These are phyloP conservation scores for Embidobia sp. DNA, from an alignment of 2,888 invertebrate species.

Conservation along the genomic window DNA sequence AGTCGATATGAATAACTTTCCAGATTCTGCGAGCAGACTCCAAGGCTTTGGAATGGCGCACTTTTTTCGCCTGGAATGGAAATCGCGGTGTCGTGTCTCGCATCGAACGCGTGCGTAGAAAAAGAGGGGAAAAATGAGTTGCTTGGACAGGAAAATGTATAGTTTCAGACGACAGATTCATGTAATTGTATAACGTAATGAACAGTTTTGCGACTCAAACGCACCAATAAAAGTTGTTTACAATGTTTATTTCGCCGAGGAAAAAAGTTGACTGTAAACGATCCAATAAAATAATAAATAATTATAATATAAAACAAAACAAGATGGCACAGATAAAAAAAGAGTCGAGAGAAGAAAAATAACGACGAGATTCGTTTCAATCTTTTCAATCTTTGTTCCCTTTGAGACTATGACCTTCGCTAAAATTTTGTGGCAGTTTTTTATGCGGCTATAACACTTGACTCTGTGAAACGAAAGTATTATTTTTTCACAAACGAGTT, in stretches of 20 bases:
- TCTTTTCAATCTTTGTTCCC: neutral
- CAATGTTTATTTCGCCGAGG: neutral
- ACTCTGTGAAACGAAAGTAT: too few species aligned
- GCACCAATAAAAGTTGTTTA: neutral
- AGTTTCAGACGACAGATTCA: slow-evolving; percentile 9
- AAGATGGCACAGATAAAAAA: neutral
- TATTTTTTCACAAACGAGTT: too few species aligned
- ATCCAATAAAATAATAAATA: too few species aligned
- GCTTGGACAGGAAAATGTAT: slow-evolving; percentile 27
- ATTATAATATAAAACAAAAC: too few species aligned
- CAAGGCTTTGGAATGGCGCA: slow-evolving; percentile 39
- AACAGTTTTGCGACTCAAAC: slow-evolving; percentile 1
- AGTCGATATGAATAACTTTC: slow-evolving; percentile 56
- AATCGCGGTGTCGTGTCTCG: slow-evolving; percentile 39
- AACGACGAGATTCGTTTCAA: neutral
- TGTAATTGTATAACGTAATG: slow-evolving; percentile 25
- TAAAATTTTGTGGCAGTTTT: too few species aligned
- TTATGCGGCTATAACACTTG: too few species aligned
- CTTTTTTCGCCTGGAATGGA: slow-evolving; percentile 30
- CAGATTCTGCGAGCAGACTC: slow-evolving; percentile 31
- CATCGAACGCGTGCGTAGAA: slow-evolving; percentile 7
- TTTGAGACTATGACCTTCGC: neutral
- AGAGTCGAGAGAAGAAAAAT: neutral
- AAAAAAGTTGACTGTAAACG: too few species aligned
- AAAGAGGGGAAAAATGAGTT: neutral